Evolutionary conservation across 2,113 vertebrate species (phyloP).

Genomic region (Choloepus hoffmanni): DNA sequence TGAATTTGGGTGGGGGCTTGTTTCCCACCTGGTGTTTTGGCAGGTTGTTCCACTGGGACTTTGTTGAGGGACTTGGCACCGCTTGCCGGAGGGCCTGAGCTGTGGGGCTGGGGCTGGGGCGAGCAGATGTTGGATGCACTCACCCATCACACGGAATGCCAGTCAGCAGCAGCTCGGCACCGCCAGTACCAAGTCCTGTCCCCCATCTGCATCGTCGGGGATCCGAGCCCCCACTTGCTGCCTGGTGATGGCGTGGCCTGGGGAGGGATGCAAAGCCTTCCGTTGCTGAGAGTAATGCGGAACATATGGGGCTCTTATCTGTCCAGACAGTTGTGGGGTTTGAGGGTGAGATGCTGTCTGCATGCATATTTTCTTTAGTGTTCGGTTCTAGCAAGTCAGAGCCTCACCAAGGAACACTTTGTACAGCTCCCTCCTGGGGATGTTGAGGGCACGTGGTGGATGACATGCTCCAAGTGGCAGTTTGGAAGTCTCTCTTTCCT

Average conservation of each 20-base stretch:
- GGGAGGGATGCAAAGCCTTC: background rate
- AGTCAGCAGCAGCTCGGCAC: background rate
- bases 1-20: background rate
- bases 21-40: slow-evolving; percentile 13
- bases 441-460: background rate
- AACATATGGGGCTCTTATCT: background rate
- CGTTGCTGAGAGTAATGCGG: background rate
- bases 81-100: slow-evolving; percentile 41
- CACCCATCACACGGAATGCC: background rate
- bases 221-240: background rate
- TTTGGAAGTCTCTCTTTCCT: background rate
- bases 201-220: background rate
- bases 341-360: background rate
- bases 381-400: background rate
- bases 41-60: background rate
- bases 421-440: background rate
- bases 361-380: background rate
- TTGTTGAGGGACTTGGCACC: background rate
- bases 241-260: background rate
- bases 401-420: background rate
- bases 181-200: fast-evolving
- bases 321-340: background rate
- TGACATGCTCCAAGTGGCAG: background rate
- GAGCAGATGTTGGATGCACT: background rate
- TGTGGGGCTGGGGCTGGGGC: background rate